phyloP scores from a whole-genome alignment of 1,140 invertebrate species.

The Platorchestia sp. region DNA sequence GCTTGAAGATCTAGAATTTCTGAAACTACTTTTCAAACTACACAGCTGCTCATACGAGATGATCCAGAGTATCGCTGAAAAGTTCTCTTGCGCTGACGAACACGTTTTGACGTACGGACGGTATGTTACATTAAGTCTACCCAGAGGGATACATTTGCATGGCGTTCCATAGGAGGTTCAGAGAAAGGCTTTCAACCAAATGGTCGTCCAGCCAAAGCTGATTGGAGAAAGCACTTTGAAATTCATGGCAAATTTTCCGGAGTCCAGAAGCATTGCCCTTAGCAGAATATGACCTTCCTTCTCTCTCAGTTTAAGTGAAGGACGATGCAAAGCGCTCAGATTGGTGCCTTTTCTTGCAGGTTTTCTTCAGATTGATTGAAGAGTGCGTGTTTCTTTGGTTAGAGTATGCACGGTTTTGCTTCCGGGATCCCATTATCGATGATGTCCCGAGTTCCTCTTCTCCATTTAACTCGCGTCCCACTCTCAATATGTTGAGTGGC shows the following conservation, averaged over 20 bases:
- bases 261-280: neutral
- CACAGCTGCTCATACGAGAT: neutral
- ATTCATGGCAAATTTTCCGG: neutral
- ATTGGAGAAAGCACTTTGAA: conserved; percentile 1
- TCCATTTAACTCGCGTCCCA: neutral
- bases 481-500: neutral
- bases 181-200: neutral
- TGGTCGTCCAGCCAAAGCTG: neutral
- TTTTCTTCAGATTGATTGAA: neutral
- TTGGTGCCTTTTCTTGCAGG: neutral
- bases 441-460: neutral
- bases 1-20: neutral
- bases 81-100: neutral
- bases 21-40: neutral
- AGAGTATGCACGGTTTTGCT: neutral
- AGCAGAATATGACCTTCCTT: neutral
- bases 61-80: neutral
- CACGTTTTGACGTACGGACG: neutral
- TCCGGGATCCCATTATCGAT: neutral
- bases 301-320: neutral
- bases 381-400: neutral
- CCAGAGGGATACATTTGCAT: neutral
- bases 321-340: neutral
- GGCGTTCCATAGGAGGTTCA: neutral
- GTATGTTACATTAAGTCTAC: neutral